Base-by-base conservation (phyloP, 2,113 vertebrate genomes). In the Carlito syrichta region DNA sequence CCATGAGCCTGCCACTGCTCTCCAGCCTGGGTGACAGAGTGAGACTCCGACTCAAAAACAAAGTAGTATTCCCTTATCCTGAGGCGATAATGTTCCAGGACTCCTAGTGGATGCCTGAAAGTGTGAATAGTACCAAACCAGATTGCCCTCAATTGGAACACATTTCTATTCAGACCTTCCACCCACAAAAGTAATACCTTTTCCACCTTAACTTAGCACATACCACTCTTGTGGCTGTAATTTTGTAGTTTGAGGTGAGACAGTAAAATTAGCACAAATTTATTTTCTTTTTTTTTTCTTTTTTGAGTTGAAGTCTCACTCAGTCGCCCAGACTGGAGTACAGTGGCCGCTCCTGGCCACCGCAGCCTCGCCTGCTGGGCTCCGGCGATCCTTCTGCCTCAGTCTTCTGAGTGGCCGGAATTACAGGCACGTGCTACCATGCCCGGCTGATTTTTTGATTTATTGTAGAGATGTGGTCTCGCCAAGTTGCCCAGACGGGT, bases 1-100 rank as follows among this genome's bases (percentile, higher is more conserved):
- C 56, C 0, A 9, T 23, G 56, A 25, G 22, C 23, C 0, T 9
- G 17, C 56, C 56, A 58, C 1, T 58, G 56, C 0, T 23, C 17
- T 58, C 2, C 23, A 58, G 56, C 56, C 22, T 58, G 56, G 56
- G 22, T 0, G 23, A 58, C 56, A 1, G 19, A 58, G 56, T 0
- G 56, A 58, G 56, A 58, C 56, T 58, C 1, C 8, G 0, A 23
- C 56, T 58, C 23, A 58, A 60, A 58, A 60, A 58, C 20, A 58
- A 58, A 45, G 32, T 66, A 35, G 63, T 35, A 30, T 32, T 35
- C 63, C 6, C 30, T 66, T 35, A 66, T 66, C 63, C 30, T 66
- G 14, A 6, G 14, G 63, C 12, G 32, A 16, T 22, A 35, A 35
- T 32, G 14, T 66, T 66, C 63, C 63, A 66, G 17, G 63, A 66